Percentiles rank a stretch among this genome's conserved stretches.
Conservation (phyloP, 2,113 vertebrate species). For the Oreochromis aureus region DNA sequence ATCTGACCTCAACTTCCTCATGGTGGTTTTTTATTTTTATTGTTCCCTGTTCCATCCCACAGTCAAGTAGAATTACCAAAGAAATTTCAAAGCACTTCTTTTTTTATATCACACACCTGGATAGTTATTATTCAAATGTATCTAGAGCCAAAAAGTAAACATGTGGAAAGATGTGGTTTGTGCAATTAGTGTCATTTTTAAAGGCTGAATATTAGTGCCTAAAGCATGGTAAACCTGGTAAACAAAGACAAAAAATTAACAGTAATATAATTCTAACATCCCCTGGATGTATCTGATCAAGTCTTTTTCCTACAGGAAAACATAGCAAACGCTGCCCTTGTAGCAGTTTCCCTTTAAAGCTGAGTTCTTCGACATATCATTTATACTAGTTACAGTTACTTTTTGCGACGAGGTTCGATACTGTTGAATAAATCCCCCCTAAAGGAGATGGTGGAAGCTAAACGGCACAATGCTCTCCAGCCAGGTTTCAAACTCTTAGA, state of each 20-base stretch:
- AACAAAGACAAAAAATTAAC: neutral
- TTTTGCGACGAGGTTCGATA: neutral
- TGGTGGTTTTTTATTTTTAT: neutral
- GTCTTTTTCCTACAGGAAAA: neutral
- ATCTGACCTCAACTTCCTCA: neutral
- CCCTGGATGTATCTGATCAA: neutral
- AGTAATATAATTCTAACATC: neutral
- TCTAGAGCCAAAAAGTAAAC: neutral
- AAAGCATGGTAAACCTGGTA: neutral
- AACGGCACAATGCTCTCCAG: neutral
- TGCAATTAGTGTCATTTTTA: neutral
- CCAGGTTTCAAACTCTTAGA: neutral
- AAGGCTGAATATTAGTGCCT: neutral
- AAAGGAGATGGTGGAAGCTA: neutral
- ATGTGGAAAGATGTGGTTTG: neutral
- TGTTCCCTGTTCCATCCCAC: neutral
- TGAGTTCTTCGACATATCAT: neutral
- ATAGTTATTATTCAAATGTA: neutral
- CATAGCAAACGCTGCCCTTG: neutral
- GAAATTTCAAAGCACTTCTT: neutral
- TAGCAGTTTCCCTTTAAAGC: neutral
- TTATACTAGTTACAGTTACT: neutral
- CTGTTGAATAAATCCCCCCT: neutral
- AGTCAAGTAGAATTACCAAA: neutral
- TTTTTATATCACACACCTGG: neutral